Percentiles rank a stretch among this genome's conserved stretches.
Evolutionary conservation across 2,888 invertebrate genomes (phyloP).

Genomic region (Ophioninae sp.): DNA sequence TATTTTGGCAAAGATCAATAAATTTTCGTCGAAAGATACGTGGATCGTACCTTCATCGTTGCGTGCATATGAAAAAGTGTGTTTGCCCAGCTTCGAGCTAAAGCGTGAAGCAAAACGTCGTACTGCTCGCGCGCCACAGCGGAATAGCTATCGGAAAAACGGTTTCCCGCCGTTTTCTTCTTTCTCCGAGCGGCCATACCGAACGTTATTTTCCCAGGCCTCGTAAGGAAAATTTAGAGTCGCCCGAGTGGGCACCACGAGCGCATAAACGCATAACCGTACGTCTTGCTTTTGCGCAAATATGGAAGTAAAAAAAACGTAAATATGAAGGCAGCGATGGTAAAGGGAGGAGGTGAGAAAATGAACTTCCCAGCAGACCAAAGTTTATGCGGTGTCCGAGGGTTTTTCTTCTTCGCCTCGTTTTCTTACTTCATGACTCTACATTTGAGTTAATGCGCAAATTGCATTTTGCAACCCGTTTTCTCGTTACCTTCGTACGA

Average conservation of each 20-base stretch:
- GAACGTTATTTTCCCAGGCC: conserved; percentile 57
- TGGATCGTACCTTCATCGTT: not conserved
- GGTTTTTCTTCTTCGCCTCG: not conserved
- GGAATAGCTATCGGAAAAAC: conserved; percentile 59
- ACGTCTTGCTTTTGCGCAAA: conserved; percentile 71
- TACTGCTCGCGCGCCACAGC: not conserved
- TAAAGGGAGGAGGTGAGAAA: conserved; percentile 1
- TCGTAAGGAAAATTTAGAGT: conserved; percentile 74
- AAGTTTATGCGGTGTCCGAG: not conserved
- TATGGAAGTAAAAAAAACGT: conserved; percentile 13
- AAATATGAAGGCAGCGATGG: conserved; percentile 6
- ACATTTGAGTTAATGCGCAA: not conserved
- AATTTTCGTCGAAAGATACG: not conserved
- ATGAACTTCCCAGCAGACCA: conserved; percentile 24
- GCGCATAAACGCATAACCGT: conserved; percentile 68
- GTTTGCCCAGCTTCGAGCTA: not conserved
- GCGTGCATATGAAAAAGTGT: not conserved
- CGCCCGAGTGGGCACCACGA: conserved; percentile 66
- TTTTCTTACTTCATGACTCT: not conserved
- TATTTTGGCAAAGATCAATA: not conserved
- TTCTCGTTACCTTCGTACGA: not conserved
- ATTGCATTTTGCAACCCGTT: not conserved
- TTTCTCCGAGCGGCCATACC: not conserved
- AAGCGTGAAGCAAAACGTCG: conserved; percentile 6
- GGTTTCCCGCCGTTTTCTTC: conserved; percentile 42